These are phyloP conservation scores for Elaphurus davidianus DNA, from an alignment of 2,113 vertebrate genomes.

Conservation along the genomic window DNA sequence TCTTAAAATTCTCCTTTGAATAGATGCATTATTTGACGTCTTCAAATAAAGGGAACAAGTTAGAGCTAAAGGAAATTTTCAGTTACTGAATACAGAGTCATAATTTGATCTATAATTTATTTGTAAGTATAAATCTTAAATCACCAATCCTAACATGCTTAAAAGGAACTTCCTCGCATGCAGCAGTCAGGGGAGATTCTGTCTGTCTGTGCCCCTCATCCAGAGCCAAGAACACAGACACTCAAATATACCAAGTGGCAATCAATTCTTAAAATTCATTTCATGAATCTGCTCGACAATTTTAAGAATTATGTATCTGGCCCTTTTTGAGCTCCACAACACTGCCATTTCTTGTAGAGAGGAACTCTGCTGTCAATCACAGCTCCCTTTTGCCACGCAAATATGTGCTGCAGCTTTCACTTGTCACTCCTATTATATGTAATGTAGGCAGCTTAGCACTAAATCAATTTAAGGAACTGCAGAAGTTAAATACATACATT, in stretches of 20 bases:
- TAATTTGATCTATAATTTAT: slow-evolving; percentile 47
- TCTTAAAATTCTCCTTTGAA: neutral
- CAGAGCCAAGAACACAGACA: neutral
- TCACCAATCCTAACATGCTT: neutral
- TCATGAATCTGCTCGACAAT: slow-evolving; percentile 38
- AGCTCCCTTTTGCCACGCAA: slow-evolving; percentile 52
- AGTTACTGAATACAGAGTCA: slow-evolving; percentile 18
- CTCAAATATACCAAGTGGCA: slow-evolving; percentile 21
- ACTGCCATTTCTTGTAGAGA: slow-evolving; percentile 31
- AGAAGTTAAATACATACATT: slow-evolving; percentile 79
- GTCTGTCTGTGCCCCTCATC: neutral
- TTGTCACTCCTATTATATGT: slow-evolving; percentile 61
- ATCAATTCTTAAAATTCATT: slow-evolving; percentile 52
- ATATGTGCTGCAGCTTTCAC: slow-evolving; percentile 64
- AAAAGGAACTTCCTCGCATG: neutral
- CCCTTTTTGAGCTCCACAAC: slow-evolving; percentile 39
- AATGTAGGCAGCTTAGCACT: slow-evolving; percentile 71
- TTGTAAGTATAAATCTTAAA: slow-evolving; percentile 39
- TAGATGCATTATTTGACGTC: neutral
- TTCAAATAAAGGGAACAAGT: neutral
- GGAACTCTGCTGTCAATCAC: slow-evolving; percentile 68
- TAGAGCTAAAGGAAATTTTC: neutral
- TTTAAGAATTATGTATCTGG: slow-evolving; percentile 53
- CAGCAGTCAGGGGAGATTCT: neutral
- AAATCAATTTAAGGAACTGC: slow-evolving; percentile 74